Evolutionary conservation across 2,113 vertebrate species (phyloP).

Genomic region (Phaethornis superciliosus): DNA sequence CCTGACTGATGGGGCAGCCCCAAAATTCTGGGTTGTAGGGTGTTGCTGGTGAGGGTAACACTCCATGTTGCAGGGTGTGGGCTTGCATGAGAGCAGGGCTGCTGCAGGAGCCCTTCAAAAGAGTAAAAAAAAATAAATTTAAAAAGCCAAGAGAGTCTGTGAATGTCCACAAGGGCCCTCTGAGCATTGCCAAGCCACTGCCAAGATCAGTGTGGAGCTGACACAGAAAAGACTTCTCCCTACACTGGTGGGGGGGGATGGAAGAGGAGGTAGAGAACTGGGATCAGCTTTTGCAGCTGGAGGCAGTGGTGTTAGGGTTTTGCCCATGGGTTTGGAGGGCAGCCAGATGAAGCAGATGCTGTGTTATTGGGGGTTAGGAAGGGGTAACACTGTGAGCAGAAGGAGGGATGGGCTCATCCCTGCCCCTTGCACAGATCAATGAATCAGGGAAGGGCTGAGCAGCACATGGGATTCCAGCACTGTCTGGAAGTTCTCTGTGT

Average conservation of each 20-base stretch:
- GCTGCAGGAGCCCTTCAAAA: background rate
- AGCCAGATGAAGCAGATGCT: accelerated
- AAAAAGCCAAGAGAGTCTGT: background rate
- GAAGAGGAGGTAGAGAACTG: background rate
- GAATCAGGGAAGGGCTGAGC: background rate
- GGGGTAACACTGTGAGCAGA: accelerated
- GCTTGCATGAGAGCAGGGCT: background rate
- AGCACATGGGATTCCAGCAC: accelerated
- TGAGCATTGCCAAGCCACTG: background rate
- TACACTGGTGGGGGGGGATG: accelerated
- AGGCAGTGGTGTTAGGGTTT: background rate
- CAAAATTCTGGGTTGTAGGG: background rate
- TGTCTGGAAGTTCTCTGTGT: background rate
- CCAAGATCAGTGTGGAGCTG: accelerated
- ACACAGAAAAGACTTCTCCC: background rate
- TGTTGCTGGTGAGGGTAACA: background rate
- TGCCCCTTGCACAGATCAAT: background rate
- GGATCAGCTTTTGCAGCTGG: background rate
- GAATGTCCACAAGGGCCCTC: background rate
- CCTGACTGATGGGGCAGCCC: background rate
- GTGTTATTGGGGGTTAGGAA: accelerated
- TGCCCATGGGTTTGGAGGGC: background rate
- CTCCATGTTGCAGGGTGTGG: accelerated
- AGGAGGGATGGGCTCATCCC: background rate
- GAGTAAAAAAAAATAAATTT: background rate